Evolutionary conservation across 2,888 invertebrate species (phyloP).

Genomic region (Thysanoteuthis rhombus): DNA sequence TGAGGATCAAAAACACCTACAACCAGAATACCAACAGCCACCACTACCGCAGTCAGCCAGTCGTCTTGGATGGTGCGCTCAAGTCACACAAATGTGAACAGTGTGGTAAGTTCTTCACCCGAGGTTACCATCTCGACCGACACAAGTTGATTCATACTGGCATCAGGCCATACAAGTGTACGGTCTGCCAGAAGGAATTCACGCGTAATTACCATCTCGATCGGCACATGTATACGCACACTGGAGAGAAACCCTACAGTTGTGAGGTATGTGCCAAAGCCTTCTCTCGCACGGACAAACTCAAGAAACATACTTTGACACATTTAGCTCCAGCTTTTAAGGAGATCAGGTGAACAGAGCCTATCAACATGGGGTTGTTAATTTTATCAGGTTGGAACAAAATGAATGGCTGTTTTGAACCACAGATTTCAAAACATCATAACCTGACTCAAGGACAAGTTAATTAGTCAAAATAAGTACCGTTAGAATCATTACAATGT

Average conservation of each 20-base stretch:
- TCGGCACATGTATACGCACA: background rate
- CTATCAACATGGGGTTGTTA: too few relatives aligned
- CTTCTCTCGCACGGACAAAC: background rate
- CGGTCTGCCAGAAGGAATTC: background rate
- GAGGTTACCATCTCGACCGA: background rate
- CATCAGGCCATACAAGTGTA: slow-evolving; percentile 17
- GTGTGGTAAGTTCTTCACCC: background rate
- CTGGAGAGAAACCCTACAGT: slow-evolving; percentile 20
- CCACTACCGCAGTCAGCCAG: background rate
- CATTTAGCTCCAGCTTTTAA: background rate
- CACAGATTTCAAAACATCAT: too few relatives aligned
- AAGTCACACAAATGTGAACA: background rate
- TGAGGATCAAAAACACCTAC: background rate
- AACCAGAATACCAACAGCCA: background rate
- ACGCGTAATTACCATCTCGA: slow-evolving; percentile 16
- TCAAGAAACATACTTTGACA: background rate
- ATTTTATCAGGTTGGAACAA: too few relatives aligned
- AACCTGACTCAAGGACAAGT: too few relatives aligned
- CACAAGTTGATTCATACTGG: background rate
- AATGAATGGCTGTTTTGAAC: too few relatives aligned
- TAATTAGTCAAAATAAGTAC: too few relatives aligned
- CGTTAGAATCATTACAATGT: too few relatives aligned
- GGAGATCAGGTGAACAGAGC: background rate
- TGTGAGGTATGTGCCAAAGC: background rate
- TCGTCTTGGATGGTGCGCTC: background rate